Evolutionary conservation across 53 echinoderm and acorn worm genomes (phyloP).

Genomic region (Glandiceps talaboti): DNA sequence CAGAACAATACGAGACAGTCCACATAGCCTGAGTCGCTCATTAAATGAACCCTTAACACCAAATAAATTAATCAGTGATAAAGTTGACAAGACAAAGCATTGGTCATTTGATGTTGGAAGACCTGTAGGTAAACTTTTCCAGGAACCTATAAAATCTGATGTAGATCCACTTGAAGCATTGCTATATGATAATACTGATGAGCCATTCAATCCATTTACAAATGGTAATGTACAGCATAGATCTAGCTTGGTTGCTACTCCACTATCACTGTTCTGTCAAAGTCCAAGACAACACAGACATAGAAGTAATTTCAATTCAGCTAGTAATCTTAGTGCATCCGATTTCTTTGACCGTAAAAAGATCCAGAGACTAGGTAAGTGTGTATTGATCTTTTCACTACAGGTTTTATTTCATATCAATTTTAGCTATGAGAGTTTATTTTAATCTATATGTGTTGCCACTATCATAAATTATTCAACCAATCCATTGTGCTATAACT

Average conservation of each 20-base stretch:
- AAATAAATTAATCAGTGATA: neutral
- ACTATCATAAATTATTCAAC: no score
- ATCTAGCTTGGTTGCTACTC: neutral
- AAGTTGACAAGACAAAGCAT: neutral
- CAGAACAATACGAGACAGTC: neutral
- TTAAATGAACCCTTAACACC: neutral
- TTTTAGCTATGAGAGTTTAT: no score
- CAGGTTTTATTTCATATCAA: no score
- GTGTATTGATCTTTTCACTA: no score
- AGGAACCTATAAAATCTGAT: neutral
- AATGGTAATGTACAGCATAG: neutral
- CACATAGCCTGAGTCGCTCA: neutral
- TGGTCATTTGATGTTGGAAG: neutral
- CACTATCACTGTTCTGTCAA: neutral
- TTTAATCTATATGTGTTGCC: no score
- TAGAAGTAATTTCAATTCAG: constrained; percentile 25
- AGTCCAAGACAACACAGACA: constrained; percentile 29
- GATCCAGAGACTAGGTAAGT: constrained; percentile 55
- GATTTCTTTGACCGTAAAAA: constrained; percentile 72
- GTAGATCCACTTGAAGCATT: neutral
- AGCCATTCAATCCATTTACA: neutral
- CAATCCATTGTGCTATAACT: no score
- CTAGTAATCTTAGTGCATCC: constrained; percentile 6
- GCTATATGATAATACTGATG: neutral
- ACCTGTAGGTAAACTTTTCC: neutral